phyloP scores from a whole-genome alignment of 2,888 invertebrate species.

The Marasmarcha lunaedactyla region DNA sequence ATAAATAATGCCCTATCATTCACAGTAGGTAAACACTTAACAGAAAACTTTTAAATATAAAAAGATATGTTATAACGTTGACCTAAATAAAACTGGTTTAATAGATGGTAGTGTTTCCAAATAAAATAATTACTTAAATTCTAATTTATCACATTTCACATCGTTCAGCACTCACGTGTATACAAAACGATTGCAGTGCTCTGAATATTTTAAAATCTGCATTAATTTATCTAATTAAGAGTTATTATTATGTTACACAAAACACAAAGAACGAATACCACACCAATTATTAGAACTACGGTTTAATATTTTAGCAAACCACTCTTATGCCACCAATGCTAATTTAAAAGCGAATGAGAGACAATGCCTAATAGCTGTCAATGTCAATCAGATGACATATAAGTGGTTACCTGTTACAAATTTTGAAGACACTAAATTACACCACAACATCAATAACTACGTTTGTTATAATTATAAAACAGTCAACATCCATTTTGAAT shows the following conservation, averaged over 20 bases:
- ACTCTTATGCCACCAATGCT: slow-evolving; percentile 35
- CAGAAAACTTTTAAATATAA: slow-evolving; percentile 20
- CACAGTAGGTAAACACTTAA: slow-evolving; percentile 32
- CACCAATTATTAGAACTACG: slow-evolving; percentile 62
- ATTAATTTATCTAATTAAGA: slow-evolving; percentile 38
- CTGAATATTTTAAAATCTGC: slow-evolving; percentile 47
- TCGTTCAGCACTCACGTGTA: slow-evolving; percentile 55
- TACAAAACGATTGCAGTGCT: slow-evolving; percentile 55
- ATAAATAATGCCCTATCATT: slow-evolving; percentile 51
- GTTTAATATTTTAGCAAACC: slow-evolving; percentile 57
- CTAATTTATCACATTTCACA: slow-evolving; percentile 67
- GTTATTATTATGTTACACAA: slow-evolving; percentile 51
- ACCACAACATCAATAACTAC: slow-evolving; percentile 72
- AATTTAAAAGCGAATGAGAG: slow-evolving; percentile 15
- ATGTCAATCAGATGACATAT: no score
- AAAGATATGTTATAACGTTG: slow-evolving; percentile 25
- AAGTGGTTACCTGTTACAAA: slow-evolving; percentile 29
- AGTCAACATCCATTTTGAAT: slow-evolving; percentile 72
- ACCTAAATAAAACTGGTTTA: slow-evolving; percentile 21
- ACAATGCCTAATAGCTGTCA: slow-evolving; percentile 10
- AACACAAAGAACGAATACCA: slow-evolving; percentile 65
- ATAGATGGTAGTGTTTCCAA: slow-evolving; percentile 4
- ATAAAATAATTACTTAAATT: slow-evolving; percentile 40
- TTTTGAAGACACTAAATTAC: slow-evolving; percentile 64
- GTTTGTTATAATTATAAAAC: slow-evolving; percentile 68